Evolutionary conservation across 1,140 invertebrate genomes (phyloP).

Genomic region (Diachasmimorpha longicaudata): DNA sequence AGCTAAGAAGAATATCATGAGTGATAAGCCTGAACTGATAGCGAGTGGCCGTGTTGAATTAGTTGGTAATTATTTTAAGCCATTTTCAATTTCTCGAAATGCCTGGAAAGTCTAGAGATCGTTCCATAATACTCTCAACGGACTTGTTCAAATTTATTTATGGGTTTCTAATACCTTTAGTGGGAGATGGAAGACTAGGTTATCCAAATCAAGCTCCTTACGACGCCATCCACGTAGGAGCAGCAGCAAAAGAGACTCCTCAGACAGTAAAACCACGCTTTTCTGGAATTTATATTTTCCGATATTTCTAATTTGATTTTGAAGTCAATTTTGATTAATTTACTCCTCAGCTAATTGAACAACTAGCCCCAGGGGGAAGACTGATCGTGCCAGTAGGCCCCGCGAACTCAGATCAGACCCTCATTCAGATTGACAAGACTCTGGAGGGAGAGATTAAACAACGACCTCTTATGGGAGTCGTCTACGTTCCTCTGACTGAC

Average conservation of each 20-base stretch:
- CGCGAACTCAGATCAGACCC: slow-evolving; percentile 79
- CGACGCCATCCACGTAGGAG: slow-evolving; percentile 94
- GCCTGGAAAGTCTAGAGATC: no score
- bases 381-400: slow-evolving; percentile 92
- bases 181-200: slow-evolving; percentile 86
- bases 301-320: slow-evolving; percentile 19
- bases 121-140: not conserved
- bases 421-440: slow-evolving; percentile 87
- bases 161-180: slow-evolving; percentile 50
- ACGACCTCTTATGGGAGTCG: slow-evolving; percentile 90
- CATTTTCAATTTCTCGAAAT: no score
- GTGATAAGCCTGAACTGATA: slow-evolving; percentile 75
- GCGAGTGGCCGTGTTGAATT: slow-evolving; percentile 71
- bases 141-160: slow-evolving; percentile 25
- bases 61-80: slow-evolving; percentile 65
- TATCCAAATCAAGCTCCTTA: slow-evolving; percentile 77
- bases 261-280: slow-evolving; percentile 45
- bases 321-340: not conserved
- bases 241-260: slow-evolving; percentile 82
- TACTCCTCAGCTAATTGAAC: slow-evolving; percentile 68
- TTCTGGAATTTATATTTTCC: not conserved
- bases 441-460: slow-evolving; percentile 79
- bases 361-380: slow-evolving; percentile 82
- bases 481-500: slow-evolving; percentile 96
- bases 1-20: slow-evolving; percentile 79